Evolutionary conservation across 2,888 invertebrate species (phyloP).

Genomic region (Metacarcinus magister): DNA sequence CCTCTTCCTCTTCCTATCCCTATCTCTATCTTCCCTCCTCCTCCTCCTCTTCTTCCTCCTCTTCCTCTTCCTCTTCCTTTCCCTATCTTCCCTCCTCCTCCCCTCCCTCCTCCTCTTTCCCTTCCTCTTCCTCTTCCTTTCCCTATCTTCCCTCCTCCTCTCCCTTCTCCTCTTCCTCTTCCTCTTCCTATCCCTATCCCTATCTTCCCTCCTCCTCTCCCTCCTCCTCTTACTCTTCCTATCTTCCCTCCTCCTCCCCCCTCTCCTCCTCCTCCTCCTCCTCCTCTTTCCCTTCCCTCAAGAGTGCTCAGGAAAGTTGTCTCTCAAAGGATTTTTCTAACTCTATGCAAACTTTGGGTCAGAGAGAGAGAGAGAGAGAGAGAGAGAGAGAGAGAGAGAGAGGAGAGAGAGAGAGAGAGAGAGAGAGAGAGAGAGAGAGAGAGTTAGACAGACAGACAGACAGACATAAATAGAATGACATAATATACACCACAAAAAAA

Average conservation of each 20-base stretch:
- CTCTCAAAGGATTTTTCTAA: background rate
- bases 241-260: background rate
- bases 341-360: background rate
- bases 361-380: background rate
- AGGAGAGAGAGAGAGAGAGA: background rate
- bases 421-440: conserved; percentile 13
- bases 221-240: too few species aligned
- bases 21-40: background rate
- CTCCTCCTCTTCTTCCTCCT: background rate
- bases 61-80: background rate
- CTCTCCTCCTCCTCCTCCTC: background rate
- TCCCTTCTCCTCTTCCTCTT: too few species aligned
- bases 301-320: background rate
- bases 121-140: too few species aligned
- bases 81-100: background rate
- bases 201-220: too few species aligned
- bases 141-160: too few species aligned
- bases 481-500: background rate
- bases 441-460: background rate
- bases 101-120: background rate
- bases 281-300: background rate
- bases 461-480: background rate
- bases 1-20: background rate
- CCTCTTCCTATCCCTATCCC: too few species aligned
- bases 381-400: too few species aligned